These are phyloP conservation scores for Xyliphius kryptos DNA, from an alignment of 2,113 vertebrate species.

Conservation along the genomic window DNA sequence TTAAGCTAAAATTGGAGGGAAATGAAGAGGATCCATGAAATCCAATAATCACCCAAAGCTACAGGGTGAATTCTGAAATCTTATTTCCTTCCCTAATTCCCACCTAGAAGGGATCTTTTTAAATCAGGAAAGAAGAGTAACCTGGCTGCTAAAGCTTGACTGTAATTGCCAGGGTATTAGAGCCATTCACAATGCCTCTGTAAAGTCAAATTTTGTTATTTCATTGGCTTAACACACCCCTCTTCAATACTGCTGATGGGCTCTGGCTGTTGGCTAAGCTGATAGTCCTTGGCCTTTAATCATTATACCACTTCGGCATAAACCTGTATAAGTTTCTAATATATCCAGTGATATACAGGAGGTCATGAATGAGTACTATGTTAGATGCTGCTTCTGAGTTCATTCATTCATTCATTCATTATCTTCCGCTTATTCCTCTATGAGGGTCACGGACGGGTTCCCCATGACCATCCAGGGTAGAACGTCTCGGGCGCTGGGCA, in stretches of 20 bases:
- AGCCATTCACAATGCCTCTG: conserved; percentile 35
- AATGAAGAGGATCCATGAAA: background rate
- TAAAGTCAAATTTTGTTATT: conserved; percentile 42
- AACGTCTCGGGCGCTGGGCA: no score
- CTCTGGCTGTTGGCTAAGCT: conserved; percentile 40
- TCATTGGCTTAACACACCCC: conserved; percentile 62
- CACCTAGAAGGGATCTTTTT: conserved; percentile 30
- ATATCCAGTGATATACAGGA: no score
- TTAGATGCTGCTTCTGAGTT: no score
- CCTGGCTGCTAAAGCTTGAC: conserved; percentile 38
- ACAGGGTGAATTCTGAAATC: conserved; percentile 9
- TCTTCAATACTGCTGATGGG: conserved; percentile 55
- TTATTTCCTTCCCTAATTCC: conserved; percentile 23
- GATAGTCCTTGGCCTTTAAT: conserved; percentile 6
- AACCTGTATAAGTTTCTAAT: no score
- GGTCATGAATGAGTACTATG: no score
- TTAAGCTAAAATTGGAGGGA: background rate
- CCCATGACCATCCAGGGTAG: no score
- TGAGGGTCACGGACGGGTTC: no score
- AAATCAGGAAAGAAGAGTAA: conserved; percentile 27
- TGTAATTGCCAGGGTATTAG: conserved; percentile 47
- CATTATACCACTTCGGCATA: background rate
- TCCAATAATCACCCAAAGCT: conserved; percentile 16
- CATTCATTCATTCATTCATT: no score
- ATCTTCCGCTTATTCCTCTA: no score